Percentiles rank a stretch among this genome's conserved stretches.
Evolutionary conservation across 2,888 invertebrate species (phyloP).

Genomic region (Halictus quadricinctus): DNA sequence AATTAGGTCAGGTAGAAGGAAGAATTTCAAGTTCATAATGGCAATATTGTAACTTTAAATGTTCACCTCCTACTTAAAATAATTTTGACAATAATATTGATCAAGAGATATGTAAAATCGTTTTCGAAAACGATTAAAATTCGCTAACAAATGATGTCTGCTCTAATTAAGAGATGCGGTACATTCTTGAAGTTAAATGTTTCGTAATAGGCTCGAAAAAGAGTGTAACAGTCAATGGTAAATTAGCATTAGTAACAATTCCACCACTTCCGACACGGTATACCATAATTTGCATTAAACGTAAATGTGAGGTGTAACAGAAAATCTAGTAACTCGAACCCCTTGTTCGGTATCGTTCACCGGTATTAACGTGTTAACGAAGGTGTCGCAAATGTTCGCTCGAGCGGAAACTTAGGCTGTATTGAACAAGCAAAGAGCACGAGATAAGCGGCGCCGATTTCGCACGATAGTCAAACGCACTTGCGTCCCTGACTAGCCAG

Average conservation of each 20-base stretch:
- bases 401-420: not conserved
- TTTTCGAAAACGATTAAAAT: not conserved
- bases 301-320: not conserved
- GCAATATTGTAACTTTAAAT: no score
- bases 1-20: no score
- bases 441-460: not conserved
- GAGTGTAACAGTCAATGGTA: not conserved
- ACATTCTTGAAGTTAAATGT: no score
- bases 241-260: not conserved
- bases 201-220: not conserved
- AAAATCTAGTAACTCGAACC: not conserved
- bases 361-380: not conserved
- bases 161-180: not conserved
- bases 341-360: not conserved
- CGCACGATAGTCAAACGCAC: slow-evolving; percentile 7
- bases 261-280: not conserved
- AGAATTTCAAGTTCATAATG: no score
- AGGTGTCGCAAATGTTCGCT: not conserved
- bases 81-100: no score
- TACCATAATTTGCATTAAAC: not conserved
- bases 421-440: not conserved
- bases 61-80: no score
- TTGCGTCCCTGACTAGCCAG: not conserved
- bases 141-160: not conserved
- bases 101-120: no score